Conservation (phyloP, 2,113 vertebrate genomes). For the Barnardius zonarius region DNA sequence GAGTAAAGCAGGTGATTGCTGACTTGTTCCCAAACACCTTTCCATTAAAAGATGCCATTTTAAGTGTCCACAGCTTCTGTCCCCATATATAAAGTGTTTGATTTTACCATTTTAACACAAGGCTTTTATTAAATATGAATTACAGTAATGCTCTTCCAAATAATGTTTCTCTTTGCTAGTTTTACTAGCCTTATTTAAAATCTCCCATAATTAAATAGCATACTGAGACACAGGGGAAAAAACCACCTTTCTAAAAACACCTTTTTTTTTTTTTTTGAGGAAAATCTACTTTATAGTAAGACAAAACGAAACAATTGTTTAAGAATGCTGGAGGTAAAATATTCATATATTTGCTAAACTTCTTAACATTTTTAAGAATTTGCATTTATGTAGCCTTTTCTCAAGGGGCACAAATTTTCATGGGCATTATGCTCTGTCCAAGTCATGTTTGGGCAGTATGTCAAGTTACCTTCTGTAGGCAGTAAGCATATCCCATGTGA, state of each 20-base stretch:
- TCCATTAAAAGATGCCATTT: neutral
- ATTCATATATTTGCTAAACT: neutral
- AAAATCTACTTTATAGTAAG: neutral
- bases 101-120: neutral
- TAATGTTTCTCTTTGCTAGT: neutral
- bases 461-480: neutral
- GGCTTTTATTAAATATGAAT: neutral
- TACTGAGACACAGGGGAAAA: neutral
- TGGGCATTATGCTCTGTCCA: neutral
- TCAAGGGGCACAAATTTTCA: neutral
- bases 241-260: neutral
- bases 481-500: neutral
- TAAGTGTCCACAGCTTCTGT: neutral
- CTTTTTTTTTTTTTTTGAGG: neutral
- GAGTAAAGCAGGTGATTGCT: neutral
- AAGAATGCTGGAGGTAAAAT: neutral
- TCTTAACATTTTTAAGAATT: neutral
- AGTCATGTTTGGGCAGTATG: neutral
- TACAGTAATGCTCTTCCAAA: neutral
- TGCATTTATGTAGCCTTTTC: neutral
- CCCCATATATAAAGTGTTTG: neutral
- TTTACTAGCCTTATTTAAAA: neutral
- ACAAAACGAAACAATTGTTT: neutral
- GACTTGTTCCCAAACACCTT: neutral
- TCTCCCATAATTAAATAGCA: neutral